Base-by-base conservation (phyloP, 1,140 invertebrate species). In the Chrysomallon squamiferum region DNA sequence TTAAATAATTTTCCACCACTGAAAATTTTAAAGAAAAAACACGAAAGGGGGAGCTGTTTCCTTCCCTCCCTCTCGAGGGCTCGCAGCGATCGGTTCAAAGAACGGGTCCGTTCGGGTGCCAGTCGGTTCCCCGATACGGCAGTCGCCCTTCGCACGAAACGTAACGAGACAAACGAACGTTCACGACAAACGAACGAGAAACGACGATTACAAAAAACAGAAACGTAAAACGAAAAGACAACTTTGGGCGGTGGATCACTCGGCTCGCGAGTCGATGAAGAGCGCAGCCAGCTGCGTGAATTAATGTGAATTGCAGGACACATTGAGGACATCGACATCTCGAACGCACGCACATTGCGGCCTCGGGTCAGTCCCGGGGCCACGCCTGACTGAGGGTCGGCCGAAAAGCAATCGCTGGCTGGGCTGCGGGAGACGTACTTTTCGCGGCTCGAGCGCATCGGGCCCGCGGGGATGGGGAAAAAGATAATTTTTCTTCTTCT, bases 221-320 rank as follows among this genome's bases (percentile, higher is more conserved):
- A 62, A 38, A n/a, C n/a, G n/a, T n/a, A n/a, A n/a, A n/a, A n/a
- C n/a, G n/a, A n/a, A n/a, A n/a, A n/a, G n/a, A 84, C 67, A 75
- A 86, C 78, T 78, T 79, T 81, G 75, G 75, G 79, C 85, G 87
- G 86, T 87, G 86, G 86, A 92, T 92, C 90, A 90, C 89, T 91
- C 86, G 90, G 90, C 88, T 91, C 89, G 88, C 88, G 89, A 86
- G 86, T 91, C 90, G 90, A 92, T 92, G 91, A 92, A 92, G 72
- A 92, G 90, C 90, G 90, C 90, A 91, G 86, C 85, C 72, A 92
- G 90, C 87, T 91, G 90, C 90, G 90, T 87, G 88, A 89, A 87
- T 87, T 88, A 88, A 87, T 91, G 90, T 90, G 89, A 92, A 92
- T 89, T 92, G 91, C 91, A 92, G 90, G 87, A 91, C 89, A 90